Evolutionary conservation across 2,797 vertebrate genomes (phyloP), one percentile per base, ranked within the genome.

Genomic region (Carapus acus): DNA sequence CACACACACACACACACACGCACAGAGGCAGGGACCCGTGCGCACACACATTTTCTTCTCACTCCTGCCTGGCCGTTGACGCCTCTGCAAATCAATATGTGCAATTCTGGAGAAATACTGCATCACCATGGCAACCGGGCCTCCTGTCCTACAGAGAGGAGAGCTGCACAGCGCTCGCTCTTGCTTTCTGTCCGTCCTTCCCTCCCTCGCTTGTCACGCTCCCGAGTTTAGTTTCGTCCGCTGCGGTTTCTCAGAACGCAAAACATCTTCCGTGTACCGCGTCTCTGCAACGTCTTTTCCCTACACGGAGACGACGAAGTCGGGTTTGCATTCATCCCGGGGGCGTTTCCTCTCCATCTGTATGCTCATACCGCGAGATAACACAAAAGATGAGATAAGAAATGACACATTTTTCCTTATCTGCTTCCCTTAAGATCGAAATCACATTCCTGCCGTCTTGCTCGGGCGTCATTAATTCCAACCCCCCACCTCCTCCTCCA

Each of bases 61-160:
- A 89, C 89, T 90, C 88, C 92, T 85, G 85, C 91, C 88, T 82
- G 88, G 91, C 90, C 89, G 89, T 94, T 94, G 90, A 93, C 90
- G 91, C 93, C 91, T 93, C 89, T 89, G 87, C 79, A 73, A 92
- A 97, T 97, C 96, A 96, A 98, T 97, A 97, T 88, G 88, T 94
- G 91, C 92, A 94, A 94, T 95, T 95, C 93, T 90, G 87, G 90
- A 94, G 93, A 94, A 96, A 94, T 92, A 93, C 89, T 86, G 93
- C 87, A 87, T 97, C 90, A 82, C 92, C 92, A 96, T 96, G 91
- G 92, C 88, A 96, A 98, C 96, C 88, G 64, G 90, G 88, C 92
- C 92, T 91, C 91, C 91, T 90, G 92, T 94, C 92, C 77, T 81
- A 73, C 29, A 58, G 69, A 76, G 74, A 61, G 72, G 45, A 54